A percentile compares a stretch with the other conserved stretches of the same genome.
These are phyloP conservation scores for Eupithecia insigniata DNA, from an alignment of 2,888 invertebrate genomes.

Conservation along the genomic window DNA sequence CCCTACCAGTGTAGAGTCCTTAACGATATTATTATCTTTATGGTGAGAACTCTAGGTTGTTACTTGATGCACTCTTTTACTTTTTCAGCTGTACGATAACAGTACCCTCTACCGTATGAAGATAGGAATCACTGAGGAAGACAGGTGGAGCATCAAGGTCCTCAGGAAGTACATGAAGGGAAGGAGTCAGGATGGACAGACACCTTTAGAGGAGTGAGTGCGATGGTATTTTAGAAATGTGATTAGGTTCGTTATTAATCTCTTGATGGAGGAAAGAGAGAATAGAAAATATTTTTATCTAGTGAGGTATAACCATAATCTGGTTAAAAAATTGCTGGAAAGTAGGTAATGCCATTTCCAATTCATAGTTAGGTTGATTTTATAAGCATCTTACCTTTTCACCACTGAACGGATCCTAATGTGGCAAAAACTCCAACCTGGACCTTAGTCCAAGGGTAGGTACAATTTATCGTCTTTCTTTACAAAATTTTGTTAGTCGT, in stretches of 20 bases:
- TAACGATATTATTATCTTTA: too few relatives aligned
- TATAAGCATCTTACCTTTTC: neutral
- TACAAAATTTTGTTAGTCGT: too few relatives aligned
- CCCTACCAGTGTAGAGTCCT: too few relatives aligned
- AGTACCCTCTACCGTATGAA: slow-evolving; percentile 48
- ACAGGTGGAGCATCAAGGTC: slow-evolving; percentile 59
- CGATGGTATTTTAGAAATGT: neutral
- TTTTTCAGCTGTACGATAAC: slow-evolving; percentile 52
- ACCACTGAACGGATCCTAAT: neutral
- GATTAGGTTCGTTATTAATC: neutral
- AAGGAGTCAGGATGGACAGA: slow-evolving; percentile 22
- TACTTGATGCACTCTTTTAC: neutral
- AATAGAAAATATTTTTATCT: neutral
- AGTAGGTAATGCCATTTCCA: too few relatives aligned
- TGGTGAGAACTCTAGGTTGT: neutral
- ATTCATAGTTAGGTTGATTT: too few relatives aligned
- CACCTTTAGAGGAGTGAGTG: slow-evolving; percentile 48
- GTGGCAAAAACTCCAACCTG: neutral
- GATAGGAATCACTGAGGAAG: slow-evolving; percentile 47
- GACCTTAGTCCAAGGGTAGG: neutral
- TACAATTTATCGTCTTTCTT: neutral
- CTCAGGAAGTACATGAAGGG: slow-evolving; percentile 46
- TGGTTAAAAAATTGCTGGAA: too few relatives aligned
- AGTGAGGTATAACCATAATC: too few relatives aligned
- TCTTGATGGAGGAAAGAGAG: neutral